Base-by-base conservation (phyloP, 2,113 vertebrate genomes). In the Pipa parva region DNA sequence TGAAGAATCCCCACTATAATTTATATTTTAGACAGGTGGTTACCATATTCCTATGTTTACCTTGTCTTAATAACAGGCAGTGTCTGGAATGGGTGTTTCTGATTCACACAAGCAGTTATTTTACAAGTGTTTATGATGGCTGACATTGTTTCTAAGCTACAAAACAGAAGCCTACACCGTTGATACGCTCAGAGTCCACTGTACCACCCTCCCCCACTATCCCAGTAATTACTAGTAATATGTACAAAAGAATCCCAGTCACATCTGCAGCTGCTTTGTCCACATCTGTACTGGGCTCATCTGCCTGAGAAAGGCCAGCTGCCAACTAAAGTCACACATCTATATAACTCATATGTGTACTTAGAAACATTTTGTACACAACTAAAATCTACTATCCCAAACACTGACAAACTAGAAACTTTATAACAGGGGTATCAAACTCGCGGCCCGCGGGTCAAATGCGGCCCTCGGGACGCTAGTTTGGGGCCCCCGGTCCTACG, bases 211-310 rank as follows among this genome's bases (percentile, higher is more conserved):
- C 54, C 63, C 63, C 63, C 54, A 21, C 50, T 36, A 13, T 12
- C 18, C 25, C 55, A 22, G 20, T 59, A 59, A 59, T 59, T 36
- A 59, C 29, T 24, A 39, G 18, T 45, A 7, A 29, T 52, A 6
- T 28, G 22, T 54, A 31, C 50, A 15, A 31, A 42, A 24, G 13
- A 55, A 45, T 55, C 63, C 51, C 20, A 10, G 12, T 12, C 52
- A 42, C 37, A 66, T 68, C 45, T 59, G 33, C 55, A 68, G 54
- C 45, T 68, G 64, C 39, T 4, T 56, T n/a, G n/a, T n/a, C 31
- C 17, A 56, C 27, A 31, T 56, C 17, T 31, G 52, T 29, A 56
- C 7, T 18, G 11, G 13, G 26, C 62, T 27, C 50, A 63, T 51
- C 62, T 63, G 62, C 11, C 62, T 27, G 49, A 63, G 33, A 28